Conservation (phyloP, 2,888 invertebrate genomes). For the Anthoptus insignis region DNA sequence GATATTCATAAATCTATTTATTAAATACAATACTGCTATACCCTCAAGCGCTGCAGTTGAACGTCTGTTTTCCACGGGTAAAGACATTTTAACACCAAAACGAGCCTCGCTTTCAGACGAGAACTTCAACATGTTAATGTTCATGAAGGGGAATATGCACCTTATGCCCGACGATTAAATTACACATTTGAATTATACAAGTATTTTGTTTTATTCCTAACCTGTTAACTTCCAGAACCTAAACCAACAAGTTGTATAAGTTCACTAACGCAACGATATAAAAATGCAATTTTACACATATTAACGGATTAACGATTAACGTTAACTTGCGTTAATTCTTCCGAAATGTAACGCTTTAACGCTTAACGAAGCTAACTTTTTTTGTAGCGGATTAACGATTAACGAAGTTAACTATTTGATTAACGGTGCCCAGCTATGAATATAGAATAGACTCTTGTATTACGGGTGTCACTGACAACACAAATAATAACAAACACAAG, state of each 20-base stretch:
- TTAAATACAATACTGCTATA: constrained; percentile 47
- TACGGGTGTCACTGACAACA: too few relatives aligned
- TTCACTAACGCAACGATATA: constrained; percentile 34
- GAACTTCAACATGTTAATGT: constrained; percentile 54
- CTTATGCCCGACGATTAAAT: constrained; percentile 48
- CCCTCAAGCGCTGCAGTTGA: constrained; percentile 45
- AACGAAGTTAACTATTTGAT: too few relatives aligned
- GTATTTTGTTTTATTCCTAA: constrained; percentile 38
- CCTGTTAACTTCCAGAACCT: constrained; percentile 34
- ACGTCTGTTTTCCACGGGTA: constrained; percentile 50
- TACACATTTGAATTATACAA: constrained; percentile 38
- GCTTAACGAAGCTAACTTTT: too few relatives aligned
- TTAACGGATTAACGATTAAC: too few relatives aligned
- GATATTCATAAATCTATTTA: constrained; percentile 42
- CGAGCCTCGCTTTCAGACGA: constrained; percentile 52
- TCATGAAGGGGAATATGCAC: constrained; percentile 53
- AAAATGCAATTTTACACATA: constrained; percentile 32
- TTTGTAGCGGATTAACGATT: too few relatives aligned
- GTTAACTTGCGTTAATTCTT: constrained; percentile 18
- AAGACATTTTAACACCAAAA: constrained; percentile 49
- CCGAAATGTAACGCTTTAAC: constrained; percentile 11
- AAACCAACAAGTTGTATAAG: constrained; percentile 32
- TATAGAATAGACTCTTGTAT: too few relatives aligned
- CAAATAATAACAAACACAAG: too few relatives aligned
- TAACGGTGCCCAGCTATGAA: too few relatives aligned